phyloP scores from a whole-genome alignment of 1,140 invertebrate genomes.

The Pseudomyrmex concolor region DNA sequence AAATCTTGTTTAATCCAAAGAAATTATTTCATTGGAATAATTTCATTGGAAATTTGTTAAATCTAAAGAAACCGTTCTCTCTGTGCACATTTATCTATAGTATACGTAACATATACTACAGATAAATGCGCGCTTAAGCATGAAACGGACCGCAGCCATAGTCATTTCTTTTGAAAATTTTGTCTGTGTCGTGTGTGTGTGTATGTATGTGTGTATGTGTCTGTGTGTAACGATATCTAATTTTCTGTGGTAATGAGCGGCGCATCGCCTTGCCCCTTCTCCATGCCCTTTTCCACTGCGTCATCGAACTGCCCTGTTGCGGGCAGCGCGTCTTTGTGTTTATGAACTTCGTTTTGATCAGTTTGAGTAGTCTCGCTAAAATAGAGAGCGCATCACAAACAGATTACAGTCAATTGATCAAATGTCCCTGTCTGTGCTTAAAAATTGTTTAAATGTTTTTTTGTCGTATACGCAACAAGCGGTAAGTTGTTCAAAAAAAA shows the following conservation, averaged over 20 bases:
- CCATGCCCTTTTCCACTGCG: conserved; percentile 74
- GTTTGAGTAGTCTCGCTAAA: conserved; percentile 73
- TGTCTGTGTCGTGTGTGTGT: neutral
- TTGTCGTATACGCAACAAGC: too few species aligned
- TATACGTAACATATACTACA: too few species aligned
- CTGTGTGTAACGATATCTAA: conserved; percentile 63
- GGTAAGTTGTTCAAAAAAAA: too few species aligned
- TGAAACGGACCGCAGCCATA: neutral
- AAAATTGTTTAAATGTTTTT: too few species aligned
- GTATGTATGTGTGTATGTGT: neutral
- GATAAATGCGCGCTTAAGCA: too few species aligned
- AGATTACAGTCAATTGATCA: too few species aligned
- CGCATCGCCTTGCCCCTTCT: conserved; percentile 79
- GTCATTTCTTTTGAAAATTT: conserved; percentile 63
- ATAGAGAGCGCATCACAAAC: neutral
- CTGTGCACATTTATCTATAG: too few species aligned
- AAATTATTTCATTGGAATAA: too few species aligned
- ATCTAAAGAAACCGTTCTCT: too few species aligned
- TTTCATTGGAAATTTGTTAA: too few species aligned
- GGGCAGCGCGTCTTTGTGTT: conserved; percentile 72
- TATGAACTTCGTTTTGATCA: neutral
- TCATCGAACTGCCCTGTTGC: conserved; percentile 78
- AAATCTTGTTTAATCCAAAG: too few species aligned
- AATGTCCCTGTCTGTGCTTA: too few species aligned
- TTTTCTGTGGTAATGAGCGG: conserved; percentile 70